These are phyloP conservation scores for Linyphia triangularis DNA, from an alignment of 2,888 invertebrate species.

Conservation along the genomic window DNA sequence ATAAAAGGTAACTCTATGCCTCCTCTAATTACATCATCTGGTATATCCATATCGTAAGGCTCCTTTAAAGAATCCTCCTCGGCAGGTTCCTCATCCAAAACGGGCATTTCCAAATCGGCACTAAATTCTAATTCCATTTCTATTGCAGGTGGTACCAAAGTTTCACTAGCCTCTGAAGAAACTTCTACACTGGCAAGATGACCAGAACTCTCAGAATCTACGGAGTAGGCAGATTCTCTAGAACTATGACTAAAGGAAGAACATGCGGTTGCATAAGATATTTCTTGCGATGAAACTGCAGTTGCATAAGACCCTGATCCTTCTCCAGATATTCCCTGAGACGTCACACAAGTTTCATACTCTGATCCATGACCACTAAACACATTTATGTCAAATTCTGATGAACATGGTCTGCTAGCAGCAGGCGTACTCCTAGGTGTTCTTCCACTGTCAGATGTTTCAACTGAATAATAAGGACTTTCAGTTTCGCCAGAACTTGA, in stretches of 20 bases:
- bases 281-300: conserved; percentile 88
- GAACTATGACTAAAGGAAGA: conserved; percentile 88
- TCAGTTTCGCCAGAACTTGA: conserved; percentile 89
- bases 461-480: conserved; percentile 93
- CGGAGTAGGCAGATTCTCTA: conserved; percentile 92
- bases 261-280: conserved; percentile 87
- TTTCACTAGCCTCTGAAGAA: conserved; percentile 94
- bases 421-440: conserved; percentile 80
- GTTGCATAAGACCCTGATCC: conserved; percentile 82
- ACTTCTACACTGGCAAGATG: conserved; percentile 91
- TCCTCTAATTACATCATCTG: conserved; percentile 77
- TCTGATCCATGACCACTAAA: conserved; percentile 84
- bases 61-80: conserved; percentile 74
- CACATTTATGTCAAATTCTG: conserved; percentile 86
- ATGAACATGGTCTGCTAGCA: conserved; percentile 89
- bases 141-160: conserved; percentile 92
- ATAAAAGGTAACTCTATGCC: conserved; percentile 75
- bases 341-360: conserved; percentile 91
- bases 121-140: conserved; percentile 83
- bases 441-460: conserved; percentile 84
- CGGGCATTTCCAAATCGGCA: conserved; percentile 84
- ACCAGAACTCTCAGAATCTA: conserved; percentile 93
- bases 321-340: conserved; percentile 81
- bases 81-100: conserved; percentile 81
- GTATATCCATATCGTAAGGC: conserved; percentile 79